Conservation (phyloP, 2,113 vertebrate genomes). For the Tapirus terrestris region DNA sequence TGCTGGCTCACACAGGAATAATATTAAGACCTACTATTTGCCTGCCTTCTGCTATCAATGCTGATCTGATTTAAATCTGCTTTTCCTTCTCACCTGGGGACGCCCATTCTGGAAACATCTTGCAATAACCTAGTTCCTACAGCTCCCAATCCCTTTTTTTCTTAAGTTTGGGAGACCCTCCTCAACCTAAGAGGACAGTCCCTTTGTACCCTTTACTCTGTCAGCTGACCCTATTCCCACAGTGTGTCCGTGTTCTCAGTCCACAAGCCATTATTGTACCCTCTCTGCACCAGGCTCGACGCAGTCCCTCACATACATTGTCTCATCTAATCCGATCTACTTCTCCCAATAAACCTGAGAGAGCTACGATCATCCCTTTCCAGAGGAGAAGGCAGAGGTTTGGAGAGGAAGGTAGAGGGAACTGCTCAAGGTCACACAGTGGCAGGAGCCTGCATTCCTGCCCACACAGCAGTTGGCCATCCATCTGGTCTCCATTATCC, state of each 20-base stretch:
- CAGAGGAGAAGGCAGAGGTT: constrained; percentile 20
- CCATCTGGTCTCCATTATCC: accelerated
- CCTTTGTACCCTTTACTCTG: background rate
- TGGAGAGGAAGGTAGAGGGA: background rate
- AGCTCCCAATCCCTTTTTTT: background rate
- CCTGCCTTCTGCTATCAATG: background rate
- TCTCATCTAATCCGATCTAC: constrained; percentile 2
- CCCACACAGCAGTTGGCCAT: background rate
- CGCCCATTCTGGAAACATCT: background rate
- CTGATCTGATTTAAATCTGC: constrained; percentile 34
- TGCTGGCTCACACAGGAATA: constrained; percentile 38
- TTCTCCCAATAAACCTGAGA: background rate
- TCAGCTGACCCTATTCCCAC: background rate
- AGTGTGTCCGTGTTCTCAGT: background rate
- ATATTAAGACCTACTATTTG: background rate
- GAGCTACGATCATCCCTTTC: background rate
- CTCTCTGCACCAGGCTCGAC: background rate
- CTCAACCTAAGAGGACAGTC: background rate
- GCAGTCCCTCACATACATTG: background rate
- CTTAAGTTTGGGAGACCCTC: background rate
- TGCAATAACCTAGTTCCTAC: constrained; percentile 5
- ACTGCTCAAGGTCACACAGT: background rate
- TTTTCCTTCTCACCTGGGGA: constrained; percentile 1
- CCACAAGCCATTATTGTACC: background rate
- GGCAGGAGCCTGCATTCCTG: accelerated